Evolutionary conservation across 2,888 invertebrate genomes (phyloP).

Genomic region (Halocaridina rubra): DNA sequence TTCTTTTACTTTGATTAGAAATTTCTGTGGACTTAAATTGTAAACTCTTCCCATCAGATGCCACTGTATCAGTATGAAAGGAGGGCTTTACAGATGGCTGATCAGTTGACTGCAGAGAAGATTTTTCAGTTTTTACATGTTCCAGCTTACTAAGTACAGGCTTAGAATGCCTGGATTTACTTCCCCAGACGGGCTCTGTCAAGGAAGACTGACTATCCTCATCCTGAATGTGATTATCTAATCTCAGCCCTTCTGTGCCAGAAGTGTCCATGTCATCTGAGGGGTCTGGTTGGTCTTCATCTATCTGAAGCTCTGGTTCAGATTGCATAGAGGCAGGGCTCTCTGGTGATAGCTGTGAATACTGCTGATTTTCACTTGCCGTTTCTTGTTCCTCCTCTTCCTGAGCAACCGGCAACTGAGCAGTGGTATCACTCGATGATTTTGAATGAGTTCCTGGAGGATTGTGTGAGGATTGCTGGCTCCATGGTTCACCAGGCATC

Average conservation of each 20-base stretch:
- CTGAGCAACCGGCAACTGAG: constrained; percentile 2
- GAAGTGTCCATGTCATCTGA: constrained; percentile 46
- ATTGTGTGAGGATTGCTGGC: constrained; percentile 16
- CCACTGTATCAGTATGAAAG: no score
- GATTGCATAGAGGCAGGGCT: constrained; percentile 63
- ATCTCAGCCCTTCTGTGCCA: constrained; percentile 2
- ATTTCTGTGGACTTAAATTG: no score
- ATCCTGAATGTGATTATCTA: neutral
- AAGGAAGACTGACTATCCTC: neutral
- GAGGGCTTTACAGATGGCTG: no score
- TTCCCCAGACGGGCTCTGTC: constrained; percentile 2
- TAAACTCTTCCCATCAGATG: no score
- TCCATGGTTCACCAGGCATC: constrained; percentile 50
- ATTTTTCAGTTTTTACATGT: no score
- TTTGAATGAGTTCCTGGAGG: constrained; percentile 18
- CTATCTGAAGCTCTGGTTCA: constrained; percentile 61
- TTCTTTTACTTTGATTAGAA: neutral
- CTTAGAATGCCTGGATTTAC: no score
- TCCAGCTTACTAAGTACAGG: no score
- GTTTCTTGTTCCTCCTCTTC: constrained; percentile 18
- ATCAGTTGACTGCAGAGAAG: no score
- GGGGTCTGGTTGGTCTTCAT: constrained; percentile 60
- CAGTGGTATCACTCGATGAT: constrained; percentile 6
- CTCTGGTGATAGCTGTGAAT: constrained; percentile 35
- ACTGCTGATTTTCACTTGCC: constrained; percentile 2